phyloP scores from a whole-genome alignment of 2,113 vertebrate species.

The Heterotilapia buettikoferi region DNA sequence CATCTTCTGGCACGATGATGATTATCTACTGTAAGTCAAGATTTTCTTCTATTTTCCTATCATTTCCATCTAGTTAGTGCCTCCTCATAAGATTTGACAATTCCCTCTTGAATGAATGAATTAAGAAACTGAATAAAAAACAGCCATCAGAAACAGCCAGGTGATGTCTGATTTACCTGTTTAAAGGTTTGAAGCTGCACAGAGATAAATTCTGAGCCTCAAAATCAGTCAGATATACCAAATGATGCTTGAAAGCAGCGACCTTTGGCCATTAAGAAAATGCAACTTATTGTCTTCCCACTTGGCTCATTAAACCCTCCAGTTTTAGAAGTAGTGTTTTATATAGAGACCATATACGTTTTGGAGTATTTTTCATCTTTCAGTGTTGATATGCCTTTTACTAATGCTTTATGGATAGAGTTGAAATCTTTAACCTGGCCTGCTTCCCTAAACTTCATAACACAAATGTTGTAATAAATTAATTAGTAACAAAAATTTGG shows the following conservation, averaged over 20 bases:
- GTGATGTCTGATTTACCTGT: not conserved
- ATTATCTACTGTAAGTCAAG: not conserved
- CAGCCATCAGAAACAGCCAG: not conserved
- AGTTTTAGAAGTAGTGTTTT: not conserved
- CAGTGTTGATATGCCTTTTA: accelerated
- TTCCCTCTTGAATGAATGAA: not conserved
- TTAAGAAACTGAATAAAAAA: not conserved
- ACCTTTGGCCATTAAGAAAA: not conserved
- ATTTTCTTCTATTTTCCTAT: not conserved
- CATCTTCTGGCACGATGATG: not conserved
- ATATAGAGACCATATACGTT: not conserved
- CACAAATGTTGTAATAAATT: not conserved
- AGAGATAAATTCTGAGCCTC: not conserved
- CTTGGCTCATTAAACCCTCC: not conserved
- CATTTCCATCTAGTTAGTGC: not conserved
- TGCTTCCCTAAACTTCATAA: not conserved
- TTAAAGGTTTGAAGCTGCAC: not conserved
- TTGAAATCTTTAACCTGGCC: not conserved
- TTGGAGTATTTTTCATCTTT: not conserved
- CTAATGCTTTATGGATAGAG: not conserved
- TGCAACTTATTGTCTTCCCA: not conserved
- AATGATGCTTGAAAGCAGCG: not conserved
- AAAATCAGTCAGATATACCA: not conserved
- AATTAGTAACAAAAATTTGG: not conserved
- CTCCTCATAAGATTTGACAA: not conserved